phyloP scores from a whole-genome alignment of 2,113 vertebrate genomes.

The Myotis davidii region DNA sequence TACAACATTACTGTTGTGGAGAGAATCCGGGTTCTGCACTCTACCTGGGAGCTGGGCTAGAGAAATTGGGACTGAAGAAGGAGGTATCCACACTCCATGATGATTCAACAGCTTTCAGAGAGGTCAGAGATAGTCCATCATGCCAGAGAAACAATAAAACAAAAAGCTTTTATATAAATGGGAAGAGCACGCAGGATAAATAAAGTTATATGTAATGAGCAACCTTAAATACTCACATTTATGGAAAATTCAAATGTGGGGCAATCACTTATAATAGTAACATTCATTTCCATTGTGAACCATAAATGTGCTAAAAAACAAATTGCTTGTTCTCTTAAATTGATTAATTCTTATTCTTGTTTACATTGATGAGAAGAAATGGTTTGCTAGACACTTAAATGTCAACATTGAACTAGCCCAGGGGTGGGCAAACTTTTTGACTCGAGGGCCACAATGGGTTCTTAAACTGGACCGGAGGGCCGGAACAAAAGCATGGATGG shows the following conservation, averaged over 20 bases:
- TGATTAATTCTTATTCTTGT: neutral
- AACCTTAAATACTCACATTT: neutral
- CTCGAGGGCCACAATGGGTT: too few relatives aligned
- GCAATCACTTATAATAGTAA: neutral
- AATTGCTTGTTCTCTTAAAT: constrained; percentile 1
- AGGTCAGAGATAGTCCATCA: neutral
- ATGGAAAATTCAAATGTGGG: neutral
- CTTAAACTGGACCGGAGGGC: too few relatives aligned
- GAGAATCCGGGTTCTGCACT: neutral
- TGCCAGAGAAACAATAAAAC: neutral
- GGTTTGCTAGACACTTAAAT: neutral
- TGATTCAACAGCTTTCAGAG: neutral
- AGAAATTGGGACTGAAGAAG: neutral
- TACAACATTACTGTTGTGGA: neutral
- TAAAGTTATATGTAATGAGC: neutral
- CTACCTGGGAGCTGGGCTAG: neutral
- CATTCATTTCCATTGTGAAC: neutral
- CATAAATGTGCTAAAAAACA: constrained; percentile 31
- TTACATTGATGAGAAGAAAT: constrained; percentile 14
- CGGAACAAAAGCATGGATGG: too few relatives aligned
- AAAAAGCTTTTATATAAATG: constrained; percentile 21
- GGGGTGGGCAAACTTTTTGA: too few relatives aligned
- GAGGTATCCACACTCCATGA: neutral
- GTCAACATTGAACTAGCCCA: too few relatives aligned
- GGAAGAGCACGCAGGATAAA: neutral